Conservation (phyloP, 2,888 invertebrate species). For the Priapulus caudatus region DNA sequence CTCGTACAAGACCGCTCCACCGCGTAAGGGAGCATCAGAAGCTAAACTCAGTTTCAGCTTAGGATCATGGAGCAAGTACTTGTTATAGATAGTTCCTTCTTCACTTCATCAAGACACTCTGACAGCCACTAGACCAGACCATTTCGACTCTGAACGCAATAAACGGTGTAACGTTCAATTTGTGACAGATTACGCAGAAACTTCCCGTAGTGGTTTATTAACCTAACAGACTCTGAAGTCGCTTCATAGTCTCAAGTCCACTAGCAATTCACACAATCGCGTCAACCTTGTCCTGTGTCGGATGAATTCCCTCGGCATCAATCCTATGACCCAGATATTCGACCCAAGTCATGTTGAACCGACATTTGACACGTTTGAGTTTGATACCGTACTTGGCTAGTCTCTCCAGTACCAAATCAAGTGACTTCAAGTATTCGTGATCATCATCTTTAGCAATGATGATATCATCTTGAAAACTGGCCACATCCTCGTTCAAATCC, state of each 20-base stretch:
- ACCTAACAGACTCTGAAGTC: constrained; percentile 26
- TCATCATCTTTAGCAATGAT: constrained; percentile 15
- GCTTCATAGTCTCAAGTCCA: constrained; percentile 22
- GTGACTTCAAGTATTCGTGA: constrained; percentile 18
- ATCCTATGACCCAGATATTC: constrained; percentile 24
- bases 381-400: constrained; percentile 19
- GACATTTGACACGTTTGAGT: constrained; percentile 23
- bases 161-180: constrained; percentile 23
- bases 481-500: neutral
- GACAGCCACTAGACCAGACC: constrained; percentile 19
- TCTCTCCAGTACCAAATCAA: constrained; percentile 17
- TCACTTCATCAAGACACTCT: too few relatives aligned
- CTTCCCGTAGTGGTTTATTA: constrained; percentile 26
- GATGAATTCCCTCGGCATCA: constrained; percentile 21
- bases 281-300: constrained; percentile 21
- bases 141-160: constrained; percentile 18
- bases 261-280: constrained; percentile 25
- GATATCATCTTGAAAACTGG: neutral
- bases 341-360: constrained; percentile 19
- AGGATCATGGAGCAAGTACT: constrained; percentile 29
- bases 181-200: constrained; percentile 25
- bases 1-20: constrained; percentile 33
- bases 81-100: constrained; percentile 22
- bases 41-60: constrained; percentile 28
- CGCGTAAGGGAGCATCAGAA: constrained; percentile 35